These are phyloP conservation scores for Lamprotornis superbus DNA, from an alignment of 2,113 vertebrate species.

Conservation along the genomic window DNA sequence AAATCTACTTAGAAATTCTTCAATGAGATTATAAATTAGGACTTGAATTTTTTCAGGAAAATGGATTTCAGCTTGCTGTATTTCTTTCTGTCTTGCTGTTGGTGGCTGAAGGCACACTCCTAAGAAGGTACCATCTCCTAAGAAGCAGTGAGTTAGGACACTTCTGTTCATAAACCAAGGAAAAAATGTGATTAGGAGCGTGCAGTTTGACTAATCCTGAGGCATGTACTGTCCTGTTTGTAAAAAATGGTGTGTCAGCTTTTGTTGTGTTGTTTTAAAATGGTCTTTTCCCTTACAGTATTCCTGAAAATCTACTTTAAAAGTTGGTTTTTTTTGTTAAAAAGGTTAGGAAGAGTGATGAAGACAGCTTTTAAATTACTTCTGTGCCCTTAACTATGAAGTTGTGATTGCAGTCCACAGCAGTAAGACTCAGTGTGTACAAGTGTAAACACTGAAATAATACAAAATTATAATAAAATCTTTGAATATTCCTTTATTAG, in stretches of 20 bases:
- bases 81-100: neutral
- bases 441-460: neutral
- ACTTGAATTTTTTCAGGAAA: neutral
- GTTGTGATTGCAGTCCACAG: neutral
- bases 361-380: neutral
- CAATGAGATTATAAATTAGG: neutral
- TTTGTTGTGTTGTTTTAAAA: neutral
- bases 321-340: neutral
- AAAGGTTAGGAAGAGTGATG: neutral
- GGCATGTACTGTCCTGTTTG: fast-evolving
- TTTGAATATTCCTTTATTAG: neutral
- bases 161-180: neutral
- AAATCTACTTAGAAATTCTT: neutral
- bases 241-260: neutral
- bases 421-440: neutral
- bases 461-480: neutral
- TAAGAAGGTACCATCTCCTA: neutral
- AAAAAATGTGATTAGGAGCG: neutral
- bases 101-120: neutral
- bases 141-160: neutral
- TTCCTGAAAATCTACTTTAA: neutral
- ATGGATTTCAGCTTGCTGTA: neutral
- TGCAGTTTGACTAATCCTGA: neutral
- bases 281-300: neutral
- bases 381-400: neutral